Base-by-base conservation (phyloP, 1,140 invertebrate genomes). In the Bombus waltoni region DNA sequence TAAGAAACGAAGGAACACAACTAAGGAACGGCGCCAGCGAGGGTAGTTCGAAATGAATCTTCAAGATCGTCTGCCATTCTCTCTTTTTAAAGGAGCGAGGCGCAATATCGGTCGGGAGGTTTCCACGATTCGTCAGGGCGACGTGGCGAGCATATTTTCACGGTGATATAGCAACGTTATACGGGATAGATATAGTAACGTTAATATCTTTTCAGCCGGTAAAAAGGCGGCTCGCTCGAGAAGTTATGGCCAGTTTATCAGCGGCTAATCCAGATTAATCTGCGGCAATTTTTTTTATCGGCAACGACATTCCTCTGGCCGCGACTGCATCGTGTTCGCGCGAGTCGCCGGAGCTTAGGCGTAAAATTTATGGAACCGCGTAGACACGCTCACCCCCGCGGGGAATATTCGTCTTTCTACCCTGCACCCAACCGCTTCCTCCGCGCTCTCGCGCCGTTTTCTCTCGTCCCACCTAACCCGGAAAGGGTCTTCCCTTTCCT, bases 221-320 rank as follows among this genome's bases (percentile, higher is more conserved):
- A 73, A 81, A 76, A 70, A 80, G 70, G 70, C 40, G 66, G 68
- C 73, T 13, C 32, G 42, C n/a, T 35, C 25, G 53, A 85, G 75
- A 77, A 89, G 89, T 90, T 90, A 90, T 87, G 77, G 74, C 89
- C 78, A 86, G 85, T 82, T 86, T 86, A 86, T 86, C 81, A 68
- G 35, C 71, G 83, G 81, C 74, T 87, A 87, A 90, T 89, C 88
- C 85, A 89, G 88, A 90, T 90, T 90, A 90, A 90, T 90, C 88
- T 87, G 53, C 62, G 57, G 81, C 78, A 74, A 87, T 90, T 90
- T 79, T 89, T 89, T 90, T 81, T 81, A 89, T 89, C 77, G 89
- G 85, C 88, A 89, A 83, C 88, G 83, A 77, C 89, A 84, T 87
- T 87, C 81, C 78, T 87, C 71, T 38, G 53, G 57, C 59, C 65